Conservation (phyloP, 2,113 vertebrate genomes). For the Murina feae region DNA sequence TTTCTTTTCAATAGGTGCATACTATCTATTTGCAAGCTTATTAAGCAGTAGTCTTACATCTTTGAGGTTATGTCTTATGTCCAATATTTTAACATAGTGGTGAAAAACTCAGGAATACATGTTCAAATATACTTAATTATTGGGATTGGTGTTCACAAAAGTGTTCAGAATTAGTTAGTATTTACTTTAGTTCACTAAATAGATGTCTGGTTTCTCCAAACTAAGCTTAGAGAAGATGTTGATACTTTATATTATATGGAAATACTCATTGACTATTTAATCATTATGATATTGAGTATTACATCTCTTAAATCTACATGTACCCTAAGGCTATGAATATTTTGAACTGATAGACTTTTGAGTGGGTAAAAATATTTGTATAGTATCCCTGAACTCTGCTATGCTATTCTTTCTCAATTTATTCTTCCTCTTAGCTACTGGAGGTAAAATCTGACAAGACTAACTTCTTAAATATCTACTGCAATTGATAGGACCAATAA, state of each 20-base stretch:
- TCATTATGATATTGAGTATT: background rate
- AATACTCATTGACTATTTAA: background rate
- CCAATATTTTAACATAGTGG: background rate
- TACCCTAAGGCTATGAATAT: background rate
- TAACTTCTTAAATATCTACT: background rate
- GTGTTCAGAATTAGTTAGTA: background rate
- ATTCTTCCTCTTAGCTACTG: background rate
- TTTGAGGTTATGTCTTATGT: background rate
- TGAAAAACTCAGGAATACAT: background rate
- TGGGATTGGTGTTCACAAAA: background rate
- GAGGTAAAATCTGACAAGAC: background rate
- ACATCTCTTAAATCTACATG: background rate
- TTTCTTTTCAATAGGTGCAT: background rate
- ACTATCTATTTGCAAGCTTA: background rate
- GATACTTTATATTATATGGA: background rate
- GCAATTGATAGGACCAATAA: background rate
- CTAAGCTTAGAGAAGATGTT: background rate
- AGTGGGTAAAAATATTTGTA: background rate
- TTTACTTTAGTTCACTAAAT: background rate
- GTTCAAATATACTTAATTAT: background rate
- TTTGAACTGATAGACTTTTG: background rate
- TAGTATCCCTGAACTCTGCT: background rate
- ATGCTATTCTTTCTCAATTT: background rate
- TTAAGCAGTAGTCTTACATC: background rate
- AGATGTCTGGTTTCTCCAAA: background rate